A percentile compares a stretch with the other conserved stretches of the same genome.
phyloP scores from a whole-genome alignment of 2,113 vertebrate species.

The Calonectris borealis region DNA sequence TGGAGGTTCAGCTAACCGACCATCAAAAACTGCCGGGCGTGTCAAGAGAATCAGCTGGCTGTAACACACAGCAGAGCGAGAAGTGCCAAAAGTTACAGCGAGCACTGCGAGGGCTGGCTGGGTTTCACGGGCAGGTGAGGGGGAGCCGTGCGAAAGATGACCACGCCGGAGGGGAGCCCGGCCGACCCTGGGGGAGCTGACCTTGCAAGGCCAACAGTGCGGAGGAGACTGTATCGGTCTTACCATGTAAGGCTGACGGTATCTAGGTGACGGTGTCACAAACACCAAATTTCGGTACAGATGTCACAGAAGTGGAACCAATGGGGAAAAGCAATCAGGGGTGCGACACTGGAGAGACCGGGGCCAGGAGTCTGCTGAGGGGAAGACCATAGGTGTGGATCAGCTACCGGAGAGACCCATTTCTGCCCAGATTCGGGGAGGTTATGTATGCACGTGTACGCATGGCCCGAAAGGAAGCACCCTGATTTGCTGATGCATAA shows the following conservation, averaged over 20 bases:
- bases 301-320: background rate
- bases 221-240: background rate
- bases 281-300: background rate
- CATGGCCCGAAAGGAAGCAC: background rate
- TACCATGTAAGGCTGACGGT: background rate
- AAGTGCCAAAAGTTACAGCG: background rate
- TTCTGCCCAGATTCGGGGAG: background rate
- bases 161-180: accelerated
- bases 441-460: accelerated
- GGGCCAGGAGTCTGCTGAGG: background rate
- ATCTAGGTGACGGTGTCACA: background rate
- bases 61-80: background rate
- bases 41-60: background rate
- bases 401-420: background rate
- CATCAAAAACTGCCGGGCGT: background rate
- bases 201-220: background rate
- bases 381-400: background rate
- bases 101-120: background rate
- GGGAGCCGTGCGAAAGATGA: background rate
- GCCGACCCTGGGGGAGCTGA: background rate
- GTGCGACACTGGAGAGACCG: background rate
- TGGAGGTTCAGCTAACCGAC: background rate
- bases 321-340: background rate
- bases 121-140: background rate
- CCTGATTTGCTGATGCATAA: background rate